phyloP scores from a whole-genome alignment of 35 echinoderm and acorn worm species.

The Strongylocentrotus purpuratus region DNA sequence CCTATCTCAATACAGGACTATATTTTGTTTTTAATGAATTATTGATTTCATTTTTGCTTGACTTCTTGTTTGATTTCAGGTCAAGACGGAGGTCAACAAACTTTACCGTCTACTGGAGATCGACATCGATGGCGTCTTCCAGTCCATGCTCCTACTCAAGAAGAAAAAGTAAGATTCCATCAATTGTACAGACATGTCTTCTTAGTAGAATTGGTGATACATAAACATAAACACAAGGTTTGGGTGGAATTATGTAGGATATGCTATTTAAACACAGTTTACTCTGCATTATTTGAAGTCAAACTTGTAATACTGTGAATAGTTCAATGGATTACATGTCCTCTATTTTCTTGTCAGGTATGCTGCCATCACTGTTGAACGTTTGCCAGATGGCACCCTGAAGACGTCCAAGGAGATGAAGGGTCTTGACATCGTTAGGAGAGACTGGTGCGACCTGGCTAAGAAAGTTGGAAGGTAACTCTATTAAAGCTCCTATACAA shows the following conservation, averaged over 20 bases:
- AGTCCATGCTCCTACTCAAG: constrained; percentile 97
- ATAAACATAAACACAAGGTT: no score
- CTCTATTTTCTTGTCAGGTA: constrained; percentile 64
- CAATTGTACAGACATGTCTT: no score
- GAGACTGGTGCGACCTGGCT: constrained; percentile 96
- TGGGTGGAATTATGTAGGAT: no score
- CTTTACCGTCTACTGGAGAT: constrained; percentile 92
- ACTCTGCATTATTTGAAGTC: no score
- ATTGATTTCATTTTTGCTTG: no score
- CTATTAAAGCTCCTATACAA: no score
- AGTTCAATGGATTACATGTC: no score
- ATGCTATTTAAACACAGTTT: no score
- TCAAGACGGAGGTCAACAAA: constrained; percentile 97
- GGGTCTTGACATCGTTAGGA: constrained; percentile 94
- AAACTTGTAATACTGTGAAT: no score
- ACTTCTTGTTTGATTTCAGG: constrained; percentile 60
- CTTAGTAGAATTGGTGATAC: no score
- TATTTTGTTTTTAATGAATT: no score
- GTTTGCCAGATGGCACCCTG: constrained; percentile 68
- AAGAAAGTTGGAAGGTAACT: constrained; percentile 98
- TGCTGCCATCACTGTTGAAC: constrained; percentile 92
- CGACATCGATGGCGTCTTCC: constrained; percentile 98
- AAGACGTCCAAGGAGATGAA: constrained; percentile 83
- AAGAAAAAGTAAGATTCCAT: constrained; percentile 99
- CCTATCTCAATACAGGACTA: no score